These are phyloP conservation scores for Holocentrus rufus DNA, from an alignment of 2,797 vertebrate species.

Conservation along the genomic window DNA sequence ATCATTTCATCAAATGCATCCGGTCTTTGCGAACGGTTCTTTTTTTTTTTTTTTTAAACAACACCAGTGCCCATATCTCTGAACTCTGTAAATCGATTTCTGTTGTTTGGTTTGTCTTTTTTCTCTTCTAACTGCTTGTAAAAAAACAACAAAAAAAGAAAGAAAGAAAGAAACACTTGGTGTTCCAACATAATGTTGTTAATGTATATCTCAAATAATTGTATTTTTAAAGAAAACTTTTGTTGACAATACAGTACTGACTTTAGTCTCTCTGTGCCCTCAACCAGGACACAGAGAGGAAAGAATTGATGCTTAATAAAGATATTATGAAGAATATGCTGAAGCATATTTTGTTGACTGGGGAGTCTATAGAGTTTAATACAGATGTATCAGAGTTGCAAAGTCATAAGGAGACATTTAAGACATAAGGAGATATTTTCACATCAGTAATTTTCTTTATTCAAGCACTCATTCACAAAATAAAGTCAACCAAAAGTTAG, in stretches of 20 bases:
- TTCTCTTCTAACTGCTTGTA: constrained; percentile 48
- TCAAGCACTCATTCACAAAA: constrained; percentile 56
- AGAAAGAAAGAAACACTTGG: constrained; percentile 10
- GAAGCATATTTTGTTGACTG: constrained; percentile 5
- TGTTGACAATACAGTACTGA: constrained; percentile 59
- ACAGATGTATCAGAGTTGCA: neutral
- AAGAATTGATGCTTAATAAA: constrained; percentile 68
- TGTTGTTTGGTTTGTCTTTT: constrained; percentile 19
- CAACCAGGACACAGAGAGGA: constrained; percentile 29
- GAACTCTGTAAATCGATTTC: constrained; percentile 27
- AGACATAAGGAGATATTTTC: neutral
- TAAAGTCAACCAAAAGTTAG: constrained; percentile 23
- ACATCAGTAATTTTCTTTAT: constrained; percentile 55
- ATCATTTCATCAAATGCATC: neutral
- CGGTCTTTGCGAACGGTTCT: too few species aligned
- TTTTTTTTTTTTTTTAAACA: neutral
- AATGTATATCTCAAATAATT: constrained; percentile 65
- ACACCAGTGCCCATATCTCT: constrained; percentile 5
- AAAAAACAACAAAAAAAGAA: neutral
- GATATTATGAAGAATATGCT: too few species aligned
- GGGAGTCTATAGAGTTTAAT: neutral
- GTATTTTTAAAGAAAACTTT: constrained; percentile 71
- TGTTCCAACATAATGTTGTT: constrained; percentile 54
- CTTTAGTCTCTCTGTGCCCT: constrained; percentile 34
- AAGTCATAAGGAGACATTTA: neutral